These are phyloP conservation scores for Heteropelma amictum DNA, from an alignment of 2,888 invertebrate genomes.

Conservation along the genomic window DNA sequence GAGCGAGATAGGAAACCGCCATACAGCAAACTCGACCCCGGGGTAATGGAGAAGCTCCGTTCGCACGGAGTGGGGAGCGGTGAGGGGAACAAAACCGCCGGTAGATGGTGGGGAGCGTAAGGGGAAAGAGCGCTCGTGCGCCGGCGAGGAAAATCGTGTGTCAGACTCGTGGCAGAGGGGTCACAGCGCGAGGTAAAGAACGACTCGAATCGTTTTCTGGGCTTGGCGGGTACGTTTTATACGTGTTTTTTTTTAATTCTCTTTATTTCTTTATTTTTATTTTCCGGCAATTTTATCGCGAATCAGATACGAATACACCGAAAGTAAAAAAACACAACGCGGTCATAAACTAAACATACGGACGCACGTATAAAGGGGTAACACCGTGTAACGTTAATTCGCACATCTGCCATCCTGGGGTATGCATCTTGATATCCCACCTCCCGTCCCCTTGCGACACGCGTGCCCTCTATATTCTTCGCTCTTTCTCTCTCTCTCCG, in stretches of 20 bases:
- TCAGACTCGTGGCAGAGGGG: constrained; percentile 77
- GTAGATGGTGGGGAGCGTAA: constrained; percentile 18
- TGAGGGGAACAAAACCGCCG: background rate
- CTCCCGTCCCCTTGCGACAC: background rate
- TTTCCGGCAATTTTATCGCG: constrained; percentile 21
- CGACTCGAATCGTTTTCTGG: constrained; percentile 74
- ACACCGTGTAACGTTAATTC: constrained; percentile 38
- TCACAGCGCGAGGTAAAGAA: constrained; percentile 74
- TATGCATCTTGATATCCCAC: constrained; percentile 41
- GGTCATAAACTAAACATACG: background rate
- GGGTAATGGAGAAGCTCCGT: constrained; percentile 27
- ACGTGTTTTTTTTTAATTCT: constrained; percentile 27
- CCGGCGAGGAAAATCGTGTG: constrained; percentile 70
- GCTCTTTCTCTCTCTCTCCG: constrained; percentile 48
- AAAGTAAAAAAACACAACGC: background rate
- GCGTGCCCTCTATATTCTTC: constrained; percentile 32
- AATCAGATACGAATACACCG: background rate
- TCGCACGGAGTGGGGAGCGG: constrained; percentile 11
- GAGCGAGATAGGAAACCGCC: background rate
- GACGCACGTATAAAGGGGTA: background rate
- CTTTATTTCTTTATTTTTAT: constrained; percentile 25
- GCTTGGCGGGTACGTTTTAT: constrained; percentile 74
- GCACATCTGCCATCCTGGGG: constrained; percentile 48
- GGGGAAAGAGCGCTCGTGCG: constrained; percentile 62
- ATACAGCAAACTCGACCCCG: constrained; percentile 21